phyloP scores from a whole-genome alignment of 2,113 vertebrate genomes.

The Nothoprocta pentlandii region DNA sequence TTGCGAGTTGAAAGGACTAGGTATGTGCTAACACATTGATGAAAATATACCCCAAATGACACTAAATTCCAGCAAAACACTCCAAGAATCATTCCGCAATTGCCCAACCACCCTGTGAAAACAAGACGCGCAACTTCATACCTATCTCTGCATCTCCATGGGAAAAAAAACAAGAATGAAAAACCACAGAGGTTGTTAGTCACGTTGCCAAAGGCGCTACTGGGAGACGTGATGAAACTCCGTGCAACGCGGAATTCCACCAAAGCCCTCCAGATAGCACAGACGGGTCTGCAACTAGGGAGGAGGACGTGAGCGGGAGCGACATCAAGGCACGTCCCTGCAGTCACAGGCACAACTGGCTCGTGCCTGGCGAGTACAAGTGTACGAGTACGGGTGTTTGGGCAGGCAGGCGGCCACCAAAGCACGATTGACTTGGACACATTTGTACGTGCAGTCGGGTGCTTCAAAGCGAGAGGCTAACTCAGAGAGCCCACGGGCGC shows the following conservation, averaged over 20 bases:
- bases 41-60: background rate
- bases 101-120: background rate
- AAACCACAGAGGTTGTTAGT: background rate
- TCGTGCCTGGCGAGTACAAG: background rate
- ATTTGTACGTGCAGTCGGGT: background rate
- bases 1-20: background rate
- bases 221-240: background rate
- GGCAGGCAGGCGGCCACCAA: background rate
- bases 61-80: background rate
- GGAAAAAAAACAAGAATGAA: background rate
- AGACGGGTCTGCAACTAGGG: background rate
- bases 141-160: background rate
- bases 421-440: background rate
- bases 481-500: background rate
- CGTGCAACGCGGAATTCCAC: background rate
- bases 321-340: background rate
- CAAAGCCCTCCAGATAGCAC: background rate
- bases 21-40: fast-evolving
- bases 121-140: background rate
- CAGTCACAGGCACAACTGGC: background rate
- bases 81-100: background rate
- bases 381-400: background rate
- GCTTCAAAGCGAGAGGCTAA: background rate
- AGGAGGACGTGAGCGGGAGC: background rate
- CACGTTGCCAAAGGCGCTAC: background rate